A percentile compares a stretch with the other conserved stretches of the same genome.
Conservation (phyloP, 1,140 invertebrate species). For the Micrasema minimum region DNA sequence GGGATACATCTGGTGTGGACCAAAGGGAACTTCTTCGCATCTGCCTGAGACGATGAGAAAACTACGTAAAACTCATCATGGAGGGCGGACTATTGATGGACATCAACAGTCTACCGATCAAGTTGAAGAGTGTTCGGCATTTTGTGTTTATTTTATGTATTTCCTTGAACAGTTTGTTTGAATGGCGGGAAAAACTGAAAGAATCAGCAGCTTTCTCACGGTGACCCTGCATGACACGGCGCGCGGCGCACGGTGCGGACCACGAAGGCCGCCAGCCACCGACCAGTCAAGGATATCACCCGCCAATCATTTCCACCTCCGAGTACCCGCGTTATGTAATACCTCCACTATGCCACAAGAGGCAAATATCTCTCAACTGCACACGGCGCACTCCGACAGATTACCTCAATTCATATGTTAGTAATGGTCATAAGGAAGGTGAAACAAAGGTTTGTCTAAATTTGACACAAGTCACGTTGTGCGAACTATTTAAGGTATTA, state of each 20-base stretch:
- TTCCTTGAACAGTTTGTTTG: too few species aligned
- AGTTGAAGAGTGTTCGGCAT: too few species aligned
- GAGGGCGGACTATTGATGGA: too few species aligned
- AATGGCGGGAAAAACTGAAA: constrained; percentile 1
- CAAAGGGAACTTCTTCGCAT: too few species aligned
- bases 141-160: too few species aligned
- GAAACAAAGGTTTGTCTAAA: background rate
- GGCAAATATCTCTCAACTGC: background rate
- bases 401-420: background rate
- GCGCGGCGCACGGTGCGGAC: constrained; percentile 1
- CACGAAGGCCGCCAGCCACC: constrained; percentile 37
- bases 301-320: constrained; percentile 52
- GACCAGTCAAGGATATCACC: constrained; percentile 50
- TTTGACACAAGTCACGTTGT: background rate
- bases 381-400: background rate
- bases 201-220: constrained; percentile 23
- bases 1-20: too few species aligned
- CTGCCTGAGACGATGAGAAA: too few species aligned
- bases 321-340: constrained; percentile 14
- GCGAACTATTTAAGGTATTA: background rate
- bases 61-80: too few species aligned
- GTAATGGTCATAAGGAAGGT: constrained; percentile 8
- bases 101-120: too few species aligned
- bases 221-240: constrained; percentile 18
- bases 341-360: background rate